Base-by-base conservation (phyloP, 2,797 vertebrate genomes). In the Ceyx erithaca region DNA sequence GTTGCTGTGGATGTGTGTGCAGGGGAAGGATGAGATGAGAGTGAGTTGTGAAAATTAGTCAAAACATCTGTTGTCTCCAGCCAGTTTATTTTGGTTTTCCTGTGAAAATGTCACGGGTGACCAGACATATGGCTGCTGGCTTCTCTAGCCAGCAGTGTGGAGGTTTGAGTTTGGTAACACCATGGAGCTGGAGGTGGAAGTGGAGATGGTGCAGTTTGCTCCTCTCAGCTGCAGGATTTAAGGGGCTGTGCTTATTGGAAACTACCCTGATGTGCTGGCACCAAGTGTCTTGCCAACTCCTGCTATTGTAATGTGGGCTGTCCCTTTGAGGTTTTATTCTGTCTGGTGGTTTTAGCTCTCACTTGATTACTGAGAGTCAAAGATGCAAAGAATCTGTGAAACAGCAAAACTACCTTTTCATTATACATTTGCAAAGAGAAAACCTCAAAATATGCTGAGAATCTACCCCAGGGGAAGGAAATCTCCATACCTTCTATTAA, bases 391-490 rank as follows among this genome's bases (percentile, higher is more conserved):
- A 91, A 87, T 91, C 85, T 54, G 30, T 83, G 87, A 83, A 85
- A 55, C 57, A 63, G 73, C 35, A 90, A 75, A 90, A 45, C 78
- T 87, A 85, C 77, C 81, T 94, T 93, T 94, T 90, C 43, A 23
- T 93, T 85, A 81, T 73, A 80, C 30, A 35, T 41, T 73, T 94
- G 70, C 76, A 80, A 80, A 83, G 51, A 93, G 62, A 67, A n/a
- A 79, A 58, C 79, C 92, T 92, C 93, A 94, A 92, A 95, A 76
- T 81, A 95, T 93, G 81, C 80, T 70, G 67, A 91, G 90, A 94
- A 92, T 93, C 79, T 93, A 63, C 63, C 59, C 77, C 30, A 49
- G 33, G 67, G 79, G 33, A 93, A 85, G 37, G 57, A 90, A 85
- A 63, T 80, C 72, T 94, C 75, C 72, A 77, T 82, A 55, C 59